phyloP scores from a whole-genome alignment of 2,113 vertebrate species.

The Seriola dumerili region DNA sequence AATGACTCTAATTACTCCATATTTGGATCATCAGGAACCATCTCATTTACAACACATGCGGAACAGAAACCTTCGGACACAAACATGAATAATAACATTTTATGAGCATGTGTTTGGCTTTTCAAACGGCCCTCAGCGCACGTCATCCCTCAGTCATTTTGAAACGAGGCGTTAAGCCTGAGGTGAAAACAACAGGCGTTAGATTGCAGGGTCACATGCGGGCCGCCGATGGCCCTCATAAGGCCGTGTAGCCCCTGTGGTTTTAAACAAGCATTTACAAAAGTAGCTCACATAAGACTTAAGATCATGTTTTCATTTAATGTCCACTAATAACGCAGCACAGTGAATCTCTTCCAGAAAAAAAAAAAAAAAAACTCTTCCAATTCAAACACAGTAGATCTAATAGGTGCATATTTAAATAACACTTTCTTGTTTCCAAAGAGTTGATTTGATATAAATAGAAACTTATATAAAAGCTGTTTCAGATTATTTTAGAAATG shows the following conservation, averaged over 20 bases:
- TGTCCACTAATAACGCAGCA: slow-evolving; percentile 18
- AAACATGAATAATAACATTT: slow-evolving; percentile 16
- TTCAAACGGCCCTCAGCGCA: background rate
- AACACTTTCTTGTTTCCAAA: background rate
- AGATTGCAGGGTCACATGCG: slow-evolving; percentile 38
- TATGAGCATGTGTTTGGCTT: slow-evolving; percentile 19
- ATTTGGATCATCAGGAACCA: slow-evolving; percentile 69
- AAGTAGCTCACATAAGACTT: slow-evolving; percentile 39
- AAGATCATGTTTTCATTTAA: slow-evolving; percentile 51
- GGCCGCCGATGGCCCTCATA: slow-evolving; percentile 34
- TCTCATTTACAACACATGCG: slow-evolving; percentile 67
- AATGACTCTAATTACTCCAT: slow-evolving; percentile 84
- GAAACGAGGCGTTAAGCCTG: background rate
- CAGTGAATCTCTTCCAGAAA: background rate
- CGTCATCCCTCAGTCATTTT: background rate
- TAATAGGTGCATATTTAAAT: background rate
- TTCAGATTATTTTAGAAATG: background rate
- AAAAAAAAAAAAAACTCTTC: no score
- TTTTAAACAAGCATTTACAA: slow-evolving; percentile 35
- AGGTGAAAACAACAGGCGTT: background rate
- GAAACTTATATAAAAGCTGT: background rate
- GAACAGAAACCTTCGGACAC: background rate
- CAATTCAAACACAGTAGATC: background rate
- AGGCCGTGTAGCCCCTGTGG: slow-evolving; percentile 28
- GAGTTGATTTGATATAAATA: slow-evolving; percentile 36